Conservation (phyloP, 1,140 invertebrate genomes). For the Gonioctena quinquepunctata region DNA sequence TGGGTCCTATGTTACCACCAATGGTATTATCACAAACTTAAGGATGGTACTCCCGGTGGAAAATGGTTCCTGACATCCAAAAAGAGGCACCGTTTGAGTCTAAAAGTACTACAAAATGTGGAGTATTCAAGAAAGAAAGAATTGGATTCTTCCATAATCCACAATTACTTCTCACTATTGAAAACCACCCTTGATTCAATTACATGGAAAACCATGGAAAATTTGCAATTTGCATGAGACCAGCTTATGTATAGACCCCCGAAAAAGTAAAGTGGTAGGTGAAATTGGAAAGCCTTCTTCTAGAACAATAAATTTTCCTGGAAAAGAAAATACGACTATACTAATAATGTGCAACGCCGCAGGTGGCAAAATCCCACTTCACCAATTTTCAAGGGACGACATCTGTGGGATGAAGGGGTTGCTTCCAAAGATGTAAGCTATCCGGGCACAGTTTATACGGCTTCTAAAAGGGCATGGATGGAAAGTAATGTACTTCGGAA, state of each 20-base stretch:
- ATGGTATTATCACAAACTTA: conserved; percentile 49
- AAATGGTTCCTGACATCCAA: conserved; percentile 52
- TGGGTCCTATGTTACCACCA: conserved; percentile 40
- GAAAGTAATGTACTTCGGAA: conserved; percentile 29
- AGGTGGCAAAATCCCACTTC: conserved; percentile 48
- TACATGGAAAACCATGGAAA: conserved; percentile 32
- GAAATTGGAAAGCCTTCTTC: conserved; percentile 34
- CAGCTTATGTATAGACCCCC: conserved; percentile 41
- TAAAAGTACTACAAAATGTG: background rate
- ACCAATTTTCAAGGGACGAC: conserved; percentile 46
- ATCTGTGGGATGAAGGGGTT: conserved; percentile 35
- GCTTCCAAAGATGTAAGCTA: conserved; percentile 19
- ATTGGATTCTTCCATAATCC: conserved; percentile 40
- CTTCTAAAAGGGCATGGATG: conserved; percentile 49
- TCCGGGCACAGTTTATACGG: conserved; percentile 45
- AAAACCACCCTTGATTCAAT: conserved; percentile 28
- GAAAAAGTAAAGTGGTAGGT: conserved; percentile 49
- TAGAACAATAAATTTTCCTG: conserved; percentile 43
- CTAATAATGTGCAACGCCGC: conserved; percentile 44
- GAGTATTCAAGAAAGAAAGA: background rate
- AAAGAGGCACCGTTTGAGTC: conserved; percentile 34
- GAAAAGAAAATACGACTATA: conserved; percentile 52
- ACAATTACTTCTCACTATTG: conserved; percentile 43
- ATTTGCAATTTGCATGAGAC: conserved; percentile 39
- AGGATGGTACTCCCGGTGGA: conserved; percentile 49